Evolutionary conservation across 2,888 invertebrate genomes (phyloP), one percentile per base, ranked within the genome.

Genomic region (Drosophila birchii): DNA sequence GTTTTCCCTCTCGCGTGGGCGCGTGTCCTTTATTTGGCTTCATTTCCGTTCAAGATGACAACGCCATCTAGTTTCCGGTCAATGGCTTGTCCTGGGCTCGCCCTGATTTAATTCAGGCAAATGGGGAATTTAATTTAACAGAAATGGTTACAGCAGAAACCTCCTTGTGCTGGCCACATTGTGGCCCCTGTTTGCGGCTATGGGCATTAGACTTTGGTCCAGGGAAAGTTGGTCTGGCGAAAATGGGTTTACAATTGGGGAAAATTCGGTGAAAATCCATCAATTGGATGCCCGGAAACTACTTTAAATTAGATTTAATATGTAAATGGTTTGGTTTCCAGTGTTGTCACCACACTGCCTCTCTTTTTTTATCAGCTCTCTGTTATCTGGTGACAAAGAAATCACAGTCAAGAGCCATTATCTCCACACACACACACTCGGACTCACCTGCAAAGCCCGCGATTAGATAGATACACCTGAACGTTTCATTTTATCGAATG

Each of bases 381-480:
- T 73, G 53, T 68, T 75, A 75, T 75, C 62, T 69, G 34, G 49
- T n/a, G 41, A 54, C 54, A 61, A 62, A 69, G 63, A 75, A 75
- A 75, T 75, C 75, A 75, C 76, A 47, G 75, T 54, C 56, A 51
- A 51, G 45, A 44, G 58, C 58, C 54, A 56, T 74, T 74, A 74
- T 74, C 74, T 59, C 41, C 18, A 6, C 41, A 49, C 34, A 29
- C 29, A 41, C 54, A 18, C 29, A 55, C 45, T 38, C n/a, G 43
- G 18, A 56, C 44, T 26, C 47, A 75, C 43, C 20, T 39, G 63
- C 41, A 59, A 60, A 56, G 57, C 69, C 67, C 12, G 32, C 55
- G 75, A 75, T 75, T 75, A 75, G 75, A 75, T 75, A 75, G 75
- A 75, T 75, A 75, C 51, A 58, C 68, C 39, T 23, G 56, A 41